These are phyloP conservation scores for Terrapene triunguis DNA, from an alignment of 2,113 vertebrate genomes.

Conservation along the genomic window DNA sequence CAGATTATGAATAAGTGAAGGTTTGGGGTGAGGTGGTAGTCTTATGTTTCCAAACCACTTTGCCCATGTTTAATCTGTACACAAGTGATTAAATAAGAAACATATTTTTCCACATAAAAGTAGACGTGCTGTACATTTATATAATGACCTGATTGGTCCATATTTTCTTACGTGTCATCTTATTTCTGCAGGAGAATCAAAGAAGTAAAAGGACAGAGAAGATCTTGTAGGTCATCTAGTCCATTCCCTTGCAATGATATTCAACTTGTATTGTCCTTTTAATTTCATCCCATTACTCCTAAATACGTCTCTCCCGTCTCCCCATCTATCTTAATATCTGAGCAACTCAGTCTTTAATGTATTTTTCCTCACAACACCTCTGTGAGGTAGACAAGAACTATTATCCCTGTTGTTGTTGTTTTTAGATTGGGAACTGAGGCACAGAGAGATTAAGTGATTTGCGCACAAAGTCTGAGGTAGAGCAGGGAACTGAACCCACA, in stretches of 20 bases:
- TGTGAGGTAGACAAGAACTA: neutral
- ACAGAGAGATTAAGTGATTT: neutral
- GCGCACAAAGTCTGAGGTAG: neutral
- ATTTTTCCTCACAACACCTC: neutral
- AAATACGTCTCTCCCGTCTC: neutral
- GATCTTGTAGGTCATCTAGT: neutral
- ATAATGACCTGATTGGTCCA: neutral
- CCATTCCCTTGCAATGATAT: neutral
- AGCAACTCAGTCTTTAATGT: neutral
- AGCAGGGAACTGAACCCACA: neutral
- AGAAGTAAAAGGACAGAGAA: neutral
- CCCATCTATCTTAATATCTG: neutral
- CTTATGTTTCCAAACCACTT: neutral
- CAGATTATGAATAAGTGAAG: neutral
- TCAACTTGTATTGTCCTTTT: neutral
- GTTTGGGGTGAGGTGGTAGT: rapidly evolving
- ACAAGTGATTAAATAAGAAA: neutral
- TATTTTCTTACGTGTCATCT: neutral
- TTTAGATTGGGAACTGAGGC: neutral
- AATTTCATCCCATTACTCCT: neutral
- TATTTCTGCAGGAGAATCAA: neutral
- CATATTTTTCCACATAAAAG: neutral
- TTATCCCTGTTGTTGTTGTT: neutral
- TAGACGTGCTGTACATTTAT: neutral
- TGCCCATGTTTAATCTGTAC: neutral